Evolutionary conservation across 2,888 invertebrate species (phyloP).

Genomic region (Thera obeliscata): DNA sequence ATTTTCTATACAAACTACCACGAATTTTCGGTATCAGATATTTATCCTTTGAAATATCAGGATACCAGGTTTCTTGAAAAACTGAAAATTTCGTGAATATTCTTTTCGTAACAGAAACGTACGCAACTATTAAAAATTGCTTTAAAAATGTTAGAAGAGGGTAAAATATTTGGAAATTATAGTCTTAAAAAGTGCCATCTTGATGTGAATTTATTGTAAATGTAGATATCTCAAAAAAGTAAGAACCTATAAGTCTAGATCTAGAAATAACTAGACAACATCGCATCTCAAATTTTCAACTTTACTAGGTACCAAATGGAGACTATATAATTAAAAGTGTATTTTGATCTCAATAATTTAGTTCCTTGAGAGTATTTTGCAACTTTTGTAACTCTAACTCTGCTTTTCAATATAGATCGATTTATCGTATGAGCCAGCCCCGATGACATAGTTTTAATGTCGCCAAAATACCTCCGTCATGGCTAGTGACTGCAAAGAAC

Average conservation of each 20-base stretch:
- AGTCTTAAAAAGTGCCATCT: conserved; percentile 31
- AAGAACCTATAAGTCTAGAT: background rate
- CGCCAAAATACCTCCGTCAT: too few species aligned
- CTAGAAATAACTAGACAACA: background rate
- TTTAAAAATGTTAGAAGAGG: background rate
- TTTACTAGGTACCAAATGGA: conserved; percentile 24
- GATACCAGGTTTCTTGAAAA: too few species aligned
- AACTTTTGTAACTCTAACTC: background rate
- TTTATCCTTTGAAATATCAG: too few species aligned
- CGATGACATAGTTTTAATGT: too few species aligned
- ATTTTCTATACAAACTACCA: too few species aligned
- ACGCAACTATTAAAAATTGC: background rate
- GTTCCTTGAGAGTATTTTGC: conserved; percentile 1
- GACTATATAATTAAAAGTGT: conserved; percentile 49
- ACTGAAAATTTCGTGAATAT: background rate
- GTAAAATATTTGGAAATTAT: conserved; percentile 5
- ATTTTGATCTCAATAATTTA: conserved; percentile 24
- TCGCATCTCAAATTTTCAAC: conserved; percentile 1
- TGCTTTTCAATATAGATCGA: background rate
- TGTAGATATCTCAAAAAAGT: background rate
- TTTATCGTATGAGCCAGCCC: background rate
- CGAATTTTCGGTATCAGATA: too few species aligned
- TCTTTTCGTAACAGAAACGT: background rate
- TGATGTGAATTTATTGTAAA: conserved; percentile 15
- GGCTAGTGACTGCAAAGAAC: too few species aligned